A percentile compares a stretch with the other conserved stretches of the same genome.
phyloP scores from a whole-genome alignment of 2,113 vertebrate species.

The Xiphias gladius region DNA sequence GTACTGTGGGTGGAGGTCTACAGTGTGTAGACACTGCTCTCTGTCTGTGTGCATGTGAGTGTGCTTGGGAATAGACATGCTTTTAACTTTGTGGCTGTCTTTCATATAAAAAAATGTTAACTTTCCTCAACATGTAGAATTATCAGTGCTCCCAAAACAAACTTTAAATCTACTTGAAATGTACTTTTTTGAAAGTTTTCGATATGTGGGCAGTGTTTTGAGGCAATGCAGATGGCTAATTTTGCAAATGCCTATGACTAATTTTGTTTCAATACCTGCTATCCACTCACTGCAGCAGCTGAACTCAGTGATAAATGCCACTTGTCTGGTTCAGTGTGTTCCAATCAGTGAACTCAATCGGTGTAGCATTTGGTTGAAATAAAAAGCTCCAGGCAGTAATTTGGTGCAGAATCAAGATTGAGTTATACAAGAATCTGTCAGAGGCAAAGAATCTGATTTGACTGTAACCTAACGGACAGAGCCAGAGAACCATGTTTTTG shows the following conservation, averaged over 20 bases:
- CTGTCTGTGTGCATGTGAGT: constrained; percentile 62
- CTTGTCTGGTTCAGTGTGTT: not conserved
- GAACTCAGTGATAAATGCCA: not conserved
- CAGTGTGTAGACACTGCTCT: constrained; percentile 39
- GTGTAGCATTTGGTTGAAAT: not conserved
- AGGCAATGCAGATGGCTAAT: constrained; percentile 43
- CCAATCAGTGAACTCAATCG: constrained; percentile 22
- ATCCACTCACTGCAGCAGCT: not conserved
- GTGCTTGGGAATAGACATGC: constrained; percentile 74
- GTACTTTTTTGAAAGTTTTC: not conserved
- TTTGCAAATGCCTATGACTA: constrained; percentile 3
- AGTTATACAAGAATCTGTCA: not conserved
- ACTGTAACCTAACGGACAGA: not conserved
- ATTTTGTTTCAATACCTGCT: constrained; percentile 22
- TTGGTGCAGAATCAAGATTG: not conserved
- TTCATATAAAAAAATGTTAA: constrained; percentile 6
- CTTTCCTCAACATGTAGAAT: not conserved
- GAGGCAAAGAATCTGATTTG: not conserved
- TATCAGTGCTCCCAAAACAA: not conserved
- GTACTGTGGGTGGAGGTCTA: constrained; percentile 58
- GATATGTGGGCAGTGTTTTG: constrained; percentile 31
- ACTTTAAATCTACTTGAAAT: constrained; percentile 5
- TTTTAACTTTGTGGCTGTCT: constrained; percentile 78
- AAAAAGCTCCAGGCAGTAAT: not conserved
- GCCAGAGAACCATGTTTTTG: constrained; percentile 6